Base-by-base conservation (phyloP, 1,140 invertebrate genomes). In the Drosophila albomicans region DNA sequence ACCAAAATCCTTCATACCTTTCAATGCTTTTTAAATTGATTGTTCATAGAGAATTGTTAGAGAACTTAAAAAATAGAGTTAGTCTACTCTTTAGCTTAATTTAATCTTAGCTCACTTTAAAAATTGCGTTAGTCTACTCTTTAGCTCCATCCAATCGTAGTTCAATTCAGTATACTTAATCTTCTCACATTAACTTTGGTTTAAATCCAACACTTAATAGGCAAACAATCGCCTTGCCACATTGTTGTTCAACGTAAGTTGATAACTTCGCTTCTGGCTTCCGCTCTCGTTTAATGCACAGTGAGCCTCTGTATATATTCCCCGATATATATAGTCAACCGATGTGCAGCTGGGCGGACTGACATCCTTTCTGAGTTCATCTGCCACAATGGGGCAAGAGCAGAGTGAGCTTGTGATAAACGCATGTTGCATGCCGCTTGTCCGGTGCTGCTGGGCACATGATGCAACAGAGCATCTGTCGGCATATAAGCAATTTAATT, bases 321-420 rank as follows among this genome's bases (percentile, higher is more conserved):
- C 25, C 41, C 8, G n/a, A 16, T 51, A 99, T 97, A 97, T 99
- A 96, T 97, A 38, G 35, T 32, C 32, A 8, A 10, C 95, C 80
- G 97, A 99, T 90, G 98, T 99, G 48, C 95, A 96, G 45, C 97
- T 98, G 91, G 98, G 98, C 4, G 98, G 98, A 20, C 97, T 96
- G 5, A 99, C 98, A 0, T 98, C 98, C 13, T 99, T 99, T 92
- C 96, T 7, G 98, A 98, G 30, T 96, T 97, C 7, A 98, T 99
- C 93, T 99, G 98, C 98, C 96, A 97, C 92, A 99, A 99, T 94
- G 93, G 64, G 95, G 97, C 92, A 94, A 10, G 7, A 4, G 38
- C n/a, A 95, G 16, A 98, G 98, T 10, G 96, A 98, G 68, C 7
- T 10, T 98, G 98, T 38, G 97, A 99, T 94, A 95, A 95, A 62